phyloP scores from a whole-genome alignment of 1,140 invertebrate genomes.

The Drosophila nebulosa region DNA sequence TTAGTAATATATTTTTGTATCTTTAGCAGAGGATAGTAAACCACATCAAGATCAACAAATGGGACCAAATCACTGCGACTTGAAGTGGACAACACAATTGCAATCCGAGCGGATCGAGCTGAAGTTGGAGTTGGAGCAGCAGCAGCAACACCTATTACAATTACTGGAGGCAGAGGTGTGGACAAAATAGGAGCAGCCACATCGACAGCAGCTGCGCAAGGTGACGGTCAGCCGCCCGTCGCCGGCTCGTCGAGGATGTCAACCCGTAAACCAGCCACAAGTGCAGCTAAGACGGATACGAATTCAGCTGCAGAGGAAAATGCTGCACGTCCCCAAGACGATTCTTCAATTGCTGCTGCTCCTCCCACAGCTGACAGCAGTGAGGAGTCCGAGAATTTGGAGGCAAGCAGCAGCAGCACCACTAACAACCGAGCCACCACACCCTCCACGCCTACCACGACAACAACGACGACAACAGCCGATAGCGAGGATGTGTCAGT shows the following conservation, averaged over 20 bases:
- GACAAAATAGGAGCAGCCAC: constrained; percentile 72
- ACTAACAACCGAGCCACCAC: background rate
- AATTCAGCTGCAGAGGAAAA: background rate
- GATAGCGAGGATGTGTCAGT: background rate
- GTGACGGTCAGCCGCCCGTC: constrained; percentile 27
- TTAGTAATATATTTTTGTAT: constrained; percentile 26
- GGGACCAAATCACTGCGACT: constrained; percentile 65
- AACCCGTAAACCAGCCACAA: constrained; percentile 59
- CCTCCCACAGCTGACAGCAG: background rate
- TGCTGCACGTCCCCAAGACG: constrained; percentile 8
- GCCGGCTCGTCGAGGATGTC: constrained; percentile 63
- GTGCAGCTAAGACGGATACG: constrained; percentile 13
- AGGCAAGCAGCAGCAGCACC: background rate
- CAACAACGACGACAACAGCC: background rate
- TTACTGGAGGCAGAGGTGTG: constrained; percentile 14
- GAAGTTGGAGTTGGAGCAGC: constrained; percentile 12
- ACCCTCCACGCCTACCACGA: background rate
- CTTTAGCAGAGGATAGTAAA: constrained; percentile 24
- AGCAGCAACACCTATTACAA: constrained; percentile 12
- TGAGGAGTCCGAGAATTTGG: background rate
- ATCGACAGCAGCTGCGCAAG: constrained; percentile 61
- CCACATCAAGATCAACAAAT: constrained; percentile 62
- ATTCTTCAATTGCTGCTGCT: constrained; percentile 16
- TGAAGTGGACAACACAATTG: constrained; percentile 54
- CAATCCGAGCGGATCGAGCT: constrained; percentile 27